Evolutionary conservation across 2,113 vertebrate species (phyloP), one percentile per base, ranked within the genome.

Genomic region (Murina feae): DNA sequence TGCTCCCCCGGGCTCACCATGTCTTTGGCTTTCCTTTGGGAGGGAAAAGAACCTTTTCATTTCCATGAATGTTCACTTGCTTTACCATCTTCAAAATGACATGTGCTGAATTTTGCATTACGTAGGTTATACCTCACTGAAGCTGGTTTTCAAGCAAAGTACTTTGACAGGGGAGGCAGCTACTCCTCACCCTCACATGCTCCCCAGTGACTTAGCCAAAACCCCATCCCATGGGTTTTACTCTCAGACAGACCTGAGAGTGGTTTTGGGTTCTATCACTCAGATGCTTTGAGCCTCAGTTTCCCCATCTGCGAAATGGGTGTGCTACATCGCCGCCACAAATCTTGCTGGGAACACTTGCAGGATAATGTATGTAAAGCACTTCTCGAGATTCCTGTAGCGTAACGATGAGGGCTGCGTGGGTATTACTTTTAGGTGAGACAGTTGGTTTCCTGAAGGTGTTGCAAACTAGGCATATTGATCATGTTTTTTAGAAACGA

Each of bases 61-160:
- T 93, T 39, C 83, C 14, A 0, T 78, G 80, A 32, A 7, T 68
- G 20, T 88, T 95, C 75, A 72, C n/a, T 49, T 85, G 88, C 91
- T 82, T 96, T 44, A 75, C 60, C 95, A 90, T 92, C 74, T 95
- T 97, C 97, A 90, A 97, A 95, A 88, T 35, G 90, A 90, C 51
- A 66, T 68, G 91, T 53, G 0, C 37, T 72, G 23, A 69, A 55
- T 76, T 89, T 93, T 85, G 20, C 14, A 5, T 71, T 78, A 60
- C 60, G 6, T 90, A 79, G 32, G 80, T 94, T 96, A 92, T 30
- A 95, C 89, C 81, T 86, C 88, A 91, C 90, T 93, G 86, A 83
- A 93, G 89, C 82, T 96, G 91, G 0, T 91, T 95, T 91, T 91
- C 0, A 58, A 72, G 78, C 78, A 83, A 28, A 97, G 87, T 92